Base-by-base conservation (phyloP, 1,140 invertebrate species). In the Spodoptera frugiperda region DNA sequence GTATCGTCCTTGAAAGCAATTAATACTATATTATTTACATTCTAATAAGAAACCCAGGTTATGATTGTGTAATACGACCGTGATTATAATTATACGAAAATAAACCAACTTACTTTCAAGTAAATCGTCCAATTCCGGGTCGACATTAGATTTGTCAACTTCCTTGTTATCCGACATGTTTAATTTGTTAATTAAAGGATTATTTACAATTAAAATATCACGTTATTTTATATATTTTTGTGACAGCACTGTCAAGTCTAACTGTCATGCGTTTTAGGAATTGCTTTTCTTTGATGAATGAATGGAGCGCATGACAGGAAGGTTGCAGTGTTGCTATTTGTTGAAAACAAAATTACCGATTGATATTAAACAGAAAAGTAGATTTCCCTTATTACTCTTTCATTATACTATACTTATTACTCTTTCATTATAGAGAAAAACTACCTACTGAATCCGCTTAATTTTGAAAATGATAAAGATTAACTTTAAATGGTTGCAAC, bases 71-170 rank as follows among this genome's bases (percentile, higher is more conserved):
- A 89, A 89, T 75, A 19, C 17, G 46, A 77, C 57, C 76, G n/a
- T 73, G 77, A 71, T 61, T 82, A 79, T 9, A 76, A 81, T 65
- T 71, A 74, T 53, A 17, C 46, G 74, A 70, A 82, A 82, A 65
- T 76, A 71, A 57, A 70, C 25, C 30, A 67, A 88, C 91, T 88
- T 82, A 94, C 93, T 93, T 79, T 93, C 87, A 77, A 94, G 82
- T 79, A 94, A 87, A 79, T 94, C 93, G 61, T 93, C 91, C 59
- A 94, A 79, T 83, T 94, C 93, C 0, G 90, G 89, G 65, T 94
- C 93, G 0, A 82, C 82, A 10, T 89, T 90, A 25, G 89, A 88
- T 82, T 89, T 90, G 14, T 83, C 68, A 30, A 84, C 78, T 78
- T 92, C 85, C 70, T 93, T 91, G 78, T 89, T 91, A 39, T 93